A percentile compares a stretch with the other conserved stretches of the same genome.
phyloP scores from a whole-genome alignment of 2,888 invertebrate species.

The Lysandra coridon region DNA sequence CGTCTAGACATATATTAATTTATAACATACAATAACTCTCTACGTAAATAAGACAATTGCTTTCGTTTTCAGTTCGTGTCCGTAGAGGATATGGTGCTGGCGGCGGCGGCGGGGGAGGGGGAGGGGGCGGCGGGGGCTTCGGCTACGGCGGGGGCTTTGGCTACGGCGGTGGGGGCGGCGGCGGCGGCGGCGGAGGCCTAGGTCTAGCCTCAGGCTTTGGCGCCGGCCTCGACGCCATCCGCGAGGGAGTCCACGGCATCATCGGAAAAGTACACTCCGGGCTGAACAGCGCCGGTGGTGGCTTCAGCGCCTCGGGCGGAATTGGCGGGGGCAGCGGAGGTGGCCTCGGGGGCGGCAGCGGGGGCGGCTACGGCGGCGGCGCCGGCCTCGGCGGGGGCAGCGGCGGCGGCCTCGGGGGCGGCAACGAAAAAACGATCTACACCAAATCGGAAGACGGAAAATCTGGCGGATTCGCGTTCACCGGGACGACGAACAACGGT shows the following conservation, averaged over 20 bases:
- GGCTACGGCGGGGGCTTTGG: constrained; percentile 41
- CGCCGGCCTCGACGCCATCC: constrained; percentile 52
- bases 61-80: constrained; percentile 56
- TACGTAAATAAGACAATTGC: background rate
- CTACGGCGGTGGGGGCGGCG: constrained; percentile 34
- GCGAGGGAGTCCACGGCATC: constrained; percentile 55
- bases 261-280: constrained; percentile 57
- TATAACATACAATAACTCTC: too few species aligned
- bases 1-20: too few species aligned
- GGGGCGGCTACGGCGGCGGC: constrained; percentile 41
- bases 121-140: constrained; percentile 46
- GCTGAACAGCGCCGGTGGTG: constrained; percentile 39
- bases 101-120: constrained; percentile 49
- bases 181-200: constrained; percentile 36
- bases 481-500: constrained; percentile 63
- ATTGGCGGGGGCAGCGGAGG: constrained; percentile 38
- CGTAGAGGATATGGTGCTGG: constrained; percentile 53
- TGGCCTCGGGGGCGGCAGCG: constrained; percentile 44
- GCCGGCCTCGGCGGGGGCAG: constrained; percentile 40
- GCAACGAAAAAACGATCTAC: constrained; percentile 54
- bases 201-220: constrained; percentile 43
- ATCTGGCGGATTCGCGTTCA: constrained; percentile 70
- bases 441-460: constrained; percentile 68
- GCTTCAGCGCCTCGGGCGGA: constrained; percentile 39
- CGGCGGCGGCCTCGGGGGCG: constrained; percentile 43